These are phyloP conservation scores for Tachypleus tridentatus DNA, from an alignment of 1,140 invertebrate species.

Conservation along the genomic window DNA sequence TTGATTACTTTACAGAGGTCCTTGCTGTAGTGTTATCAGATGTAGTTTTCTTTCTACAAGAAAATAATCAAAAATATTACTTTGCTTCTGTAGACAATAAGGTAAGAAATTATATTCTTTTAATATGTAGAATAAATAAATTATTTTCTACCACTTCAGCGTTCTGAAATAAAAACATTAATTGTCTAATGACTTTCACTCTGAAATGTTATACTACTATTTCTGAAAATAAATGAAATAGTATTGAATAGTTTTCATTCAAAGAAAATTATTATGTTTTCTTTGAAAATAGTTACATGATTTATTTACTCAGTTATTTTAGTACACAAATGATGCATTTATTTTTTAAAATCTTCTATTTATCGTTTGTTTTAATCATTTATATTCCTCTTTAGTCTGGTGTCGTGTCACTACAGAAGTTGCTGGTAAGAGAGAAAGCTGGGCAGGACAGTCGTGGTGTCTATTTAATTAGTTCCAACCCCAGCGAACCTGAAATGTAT, in stretches of 20 bases:
- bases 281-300: too few relatives aligned
- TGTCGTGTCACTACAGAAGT: conserved; percentile 76
- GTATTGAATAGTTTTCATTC: too few relatives aligned
- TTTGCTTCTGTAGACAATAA: conserved; percentile 43
- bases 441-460: conserved; percentile 74
- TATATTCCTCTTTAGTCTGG: conserved; percentile 50
- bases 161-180: too few relatives aligned
- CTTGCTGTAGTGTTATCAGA: conserved; percentile 80
- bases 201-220: too few relatives aligned
- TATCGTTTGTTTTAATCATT: not conserved
- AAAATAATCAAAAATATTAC: conserved; percentile 58
- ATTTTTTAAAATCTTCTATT: too few relatives aligned
- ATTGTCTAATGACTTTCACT: too few relatives aligned
- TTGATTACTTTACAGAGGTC: conserved; percentile 41
- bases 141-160: too few relatives aligned
- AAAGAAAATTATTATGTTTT: too few relatives aligned
- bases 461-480: conserved; percentile 70
- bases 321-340: too few relatives aligned
- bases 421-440: conserved; percentile 83
- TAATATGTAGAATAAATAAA: too few relatives aligned
- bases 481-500: conserved; percentile 85
- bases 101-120: conserved; percentile 25
- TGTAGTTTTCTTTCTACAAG: conserved; percentile 78
- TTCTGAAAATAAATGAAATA: too few relatives aligned
- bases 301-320: too few relatives aligned